These are phyloP conservation scores for Drosophila funebris DNA, from an alignment of 1,140 invertebrate genomes.

Conservation along the genomic window DNA sequence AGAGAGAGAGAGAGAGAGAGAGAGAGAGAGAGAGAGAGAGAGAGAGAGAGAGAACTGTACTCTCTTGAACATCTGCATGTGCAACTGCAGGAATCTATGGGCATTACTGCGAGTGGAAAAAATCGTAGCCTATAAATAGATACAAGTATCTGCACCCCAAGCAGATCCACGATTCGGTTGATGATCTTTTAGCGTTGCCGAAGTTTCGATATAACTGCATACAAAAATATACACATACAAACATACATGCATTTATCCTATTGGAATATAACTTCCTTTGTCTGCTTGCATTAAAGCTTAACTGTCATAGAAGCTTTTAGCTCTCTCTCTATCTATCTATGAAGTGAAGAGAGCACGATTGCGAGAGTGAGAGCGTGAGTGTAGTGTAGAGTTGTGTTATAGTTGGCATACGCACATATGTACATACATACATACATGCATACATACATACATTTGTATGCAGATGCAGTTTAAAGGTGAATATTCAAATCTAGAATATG, in stretches of 20 bases:
- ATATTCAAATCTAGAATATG: conserved; percentile 35
- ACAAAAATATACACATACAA: background rate
- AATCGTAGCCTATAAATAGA: conserved; percentile 75
- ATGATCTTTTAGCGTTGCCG: conserved; percentile 28
- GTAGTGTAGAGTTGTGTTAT: background rate
- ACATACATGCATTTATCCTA: no score
- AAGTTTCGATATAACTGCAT: background rate
- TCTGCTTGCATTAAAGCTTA: background rate
- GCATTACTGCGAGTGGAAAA: conserved; percentile 67
- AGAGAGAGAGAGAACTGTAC: no score
- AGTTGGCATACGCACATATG: background rate
- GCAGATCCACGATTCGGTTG: conserved; percentile 25
- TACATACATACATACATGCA: background rate
- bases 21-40: background rate
- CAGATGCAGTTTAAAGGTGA: conserved; percentile 33
- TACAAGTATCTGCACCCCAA: conserved; percentile 50
- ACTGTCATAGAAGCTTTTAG: background rate
- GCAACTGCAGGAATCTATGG: conserved; percentile 50
- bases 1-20: background rate
- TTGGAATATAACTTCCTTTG: background rate
- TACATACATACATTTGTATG: background rate
- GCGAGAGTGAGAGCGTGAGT: background rate
- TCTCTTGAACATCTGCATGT: conserved; percentile 11
- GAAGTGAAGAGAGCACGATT: background rate
- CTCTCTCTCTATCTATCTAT: no score